Evolutionary conservation across 1,140 invertebrate genomes (phyloP), one percentile per base, ranked within the genome.

Genomic region (Aphelenchoides besseyi): DNA sequence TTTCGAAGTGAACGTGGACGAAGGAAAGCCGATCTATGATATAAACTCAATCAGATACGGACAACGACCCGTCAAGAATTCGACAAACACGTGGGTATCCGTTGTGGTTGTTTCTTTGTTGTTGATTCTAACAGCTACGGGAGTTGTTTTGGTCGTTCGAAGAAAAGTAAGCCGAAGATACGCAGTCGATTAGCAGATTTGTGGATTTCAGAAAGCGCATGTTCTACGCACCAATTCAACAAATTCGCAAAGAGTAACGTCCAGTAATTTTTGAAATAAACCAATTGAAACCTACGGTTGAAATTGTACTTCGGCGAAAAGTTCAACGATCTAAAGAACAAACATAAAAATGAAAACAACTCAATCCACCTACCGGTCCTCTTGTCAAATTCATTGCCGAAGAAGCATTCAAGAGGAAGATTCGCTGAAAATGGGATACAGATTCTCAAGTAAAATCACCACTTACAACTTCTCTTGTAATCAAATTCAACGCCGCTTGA

Each of bases 401-500:
- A 0, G 71, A 63, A 9, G 71, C 71, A 35, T 73, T 73, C 32
- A 74, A 68, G 23, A 73, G 32, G 35, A 73, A 73, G 5, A 73
- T 74, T 29, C 71, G 54, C 41, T 48, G 41, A 23, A 48, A 48
- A 48, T 12, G 41, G 41, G 12, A 48, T 12, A 48, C 12, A 23
- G 41, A n/a, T n/a, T n/a, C n/a, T n/a, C n/a, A n/a, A n/a, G n/a
- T n/a, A n/a, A n/a, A 48, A 48, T 72, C 33, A 53, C 35, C 16
- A 77, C 74, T 18, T 48, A 52, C 18, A 23, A 73, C 57, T 29
- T 71, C 52, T 26, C 73, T 59, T 37, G 63, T 30, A 0, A 68
- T n/a, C 73, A 81, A 18, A 37, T 79, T 72, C 37, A 80, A 70
- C 36, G 77, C 80, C 33, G 79, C 70, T 55, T 80, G 78, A 9